phyloP scores from a whole-genome alignment of 37 sponge, comb jelly and placozoan genomes.

The Halisarca cf. caerulea region DNA sequence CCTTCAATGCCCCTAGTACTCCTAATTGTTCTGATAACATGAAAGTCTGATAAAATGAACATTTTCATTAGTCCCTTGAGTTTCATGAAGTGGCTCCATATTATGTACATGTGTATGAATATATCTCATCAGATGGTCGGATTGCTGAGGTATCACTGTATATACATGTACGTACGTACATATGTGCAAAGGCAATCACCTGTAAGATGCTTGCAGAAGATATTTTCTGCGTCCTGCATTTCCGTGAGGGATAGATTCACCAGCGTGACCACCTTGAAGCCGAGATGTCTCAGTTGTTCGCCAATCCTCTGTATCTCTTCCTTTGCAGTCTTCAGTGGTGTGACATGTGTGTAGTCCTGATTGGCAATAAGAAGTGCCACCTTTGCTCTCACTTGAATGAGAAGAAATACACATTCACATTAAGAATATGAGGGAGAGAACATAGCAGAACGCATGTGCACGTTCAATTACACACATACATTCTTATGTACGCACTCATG shows the following conservation, averaged over 20 bases:
- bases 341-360: not conserved
- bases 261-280: constrained; percentile 17
- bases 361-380: constrained; percentile 25
- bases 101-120: too few species aligned
- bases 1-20: too few species aligned
- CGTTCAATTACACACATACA: too few species aligned
- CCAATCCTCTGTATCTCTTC: not conserved
- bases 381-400: not conserved
- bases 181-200: too few species aligned
- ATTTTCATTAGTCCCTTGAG: too few species aligned
- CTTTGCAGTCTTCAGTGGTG: not conserved
- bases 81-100: too few species aligned
- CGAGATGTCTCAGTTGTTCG: not conserved
- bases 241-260: not conserved
- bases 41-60: too few species aligned
- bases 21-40: too few species aligned
- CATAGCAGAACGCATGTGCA: not conserved
- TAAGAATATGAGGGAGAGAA: not conserved
- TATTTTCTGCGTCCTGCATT: constrained; percentile 10
- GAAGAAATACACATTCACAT: not conserved
- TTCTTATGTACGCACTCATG: not conserved
- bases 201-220: not conserved
- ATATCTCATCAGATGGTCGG: too few species aligned
- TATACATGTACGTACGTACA: too few species aligned
- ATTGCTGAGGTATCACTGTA: too few species aligned